Base-by-base conservation (phyloP, 2,113 vertebrate species). In the Gnathonemus longibarbis region DNA sequence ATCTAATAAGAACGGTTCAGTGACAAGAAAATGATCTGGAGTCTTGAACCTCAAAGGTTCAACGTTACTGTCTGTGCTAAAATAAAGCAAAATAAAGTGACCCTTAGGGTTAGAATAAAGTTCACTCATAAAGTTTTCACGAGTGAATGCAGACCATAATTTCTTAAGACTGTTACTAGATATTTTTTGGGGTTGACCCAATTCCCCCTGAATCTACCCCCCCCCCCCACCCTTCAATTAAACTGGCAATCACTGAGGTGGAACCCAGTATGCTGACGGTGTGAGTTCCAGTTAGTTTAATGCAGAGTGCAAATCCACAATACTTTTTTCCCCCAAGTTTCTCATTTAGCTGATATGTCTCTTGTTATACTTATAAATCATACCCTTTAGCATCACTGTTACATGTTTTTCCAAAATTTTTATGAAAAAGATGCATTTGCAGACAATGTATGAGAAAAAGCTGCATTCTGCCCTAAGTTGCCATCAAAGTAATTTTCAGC, bases 21-120 rank as follows among this genome's bases (percentile, higher is more conserved):
- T 58, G 85, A 70, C 48, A 70, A 62, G 84, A 90, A 52, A 27
- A 90, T 74, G 45, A 46, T 74, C 4, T 2, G 19, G 50, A 86
- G 56, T 90, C 56, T 87, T 48, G 45, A 42, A 90, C 87, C 56
- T 70, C 46, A 70, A 85, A 45, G 8, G 89, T 70, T n/a, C 53
- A 31, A 74, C 39, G 48, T 24, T 42, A 31, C 45, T 19, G 49
- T 53, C 15, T 87, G 10, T 9, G 49, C 45, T 49, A 74, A 24
- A 19, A 66, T 42, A 48, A 11, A 88, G 56, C 6, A 19, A 35
- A 89, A 77, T 49, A 31, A 89, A 50, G 24, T 19, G 45, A 21
- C 42, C 42, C 31, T 89, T 74, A 80, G 66, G 62, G 58, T 45
- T 35, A 19, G 1, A 48, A 74, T 74, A 80, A 74, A 87, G 85